Base-by-base conservation (phyloP, 2,797 vertebrate genomes). In the Furcifer pardalis region DNA sequence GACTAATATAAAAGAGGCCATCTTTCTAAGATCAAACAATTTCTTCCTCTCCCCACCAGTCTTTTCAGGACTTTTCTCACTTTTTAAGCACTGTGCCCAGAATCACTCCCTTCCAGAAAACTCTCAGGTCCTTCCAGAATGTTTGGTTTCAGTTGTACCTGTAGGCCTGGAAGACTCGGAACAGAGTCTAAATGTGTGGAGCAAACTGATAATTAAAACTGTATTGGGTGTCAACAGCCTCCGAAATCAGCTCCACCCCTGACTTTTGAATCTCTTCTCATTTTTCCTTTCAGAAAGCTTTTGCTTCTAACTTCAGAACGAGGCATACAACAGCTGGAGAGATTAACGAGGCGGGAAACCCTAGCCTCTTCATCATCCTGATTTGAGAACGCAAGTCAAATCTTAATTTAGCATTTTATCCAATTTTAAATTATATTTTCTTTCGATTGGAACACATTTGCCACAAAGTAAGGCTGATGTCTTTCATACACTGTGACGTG, bases 361-460 rank as follows among this genome's bases (percentile, higher is more conserved):
- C 65, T 23, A 27, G 4, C 30, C 30, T 83, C 88, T 85, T 88
- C 44, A 42, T 81, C 77, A 71, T 82, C 87, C 52, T 85, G 84
- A 84, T 88, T 91, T 87, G 87, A 30, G 82, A 91, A 88, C 37
- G 1, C 49, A 82, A 90, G 35, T 85, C 88, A 81, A 81, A 63
- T n/a, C 86, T 90, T 90, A 86, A 93, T 87, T 88, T 87, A 87
- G 85, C 92, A 82, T 13, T 8, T 79, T 87, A 86, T 83, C 79
- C 84, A 56, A 82, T 59, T 87, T 85, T 9, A 0, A 88, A 89
- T 91, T 85, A 89, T 75, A 79, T 73, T n/a, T 5, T 27, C 63
- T 82, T 87, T 89, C 89, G 91, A 86, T 86, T 84, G 81, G 88
- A 87, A 85, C 68, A 79, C 76, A 60, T 92, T 90, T 84, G 84